Conservation (phyloP, 2,113 vertebrate genomes). For the Fulica atra region DNA sequence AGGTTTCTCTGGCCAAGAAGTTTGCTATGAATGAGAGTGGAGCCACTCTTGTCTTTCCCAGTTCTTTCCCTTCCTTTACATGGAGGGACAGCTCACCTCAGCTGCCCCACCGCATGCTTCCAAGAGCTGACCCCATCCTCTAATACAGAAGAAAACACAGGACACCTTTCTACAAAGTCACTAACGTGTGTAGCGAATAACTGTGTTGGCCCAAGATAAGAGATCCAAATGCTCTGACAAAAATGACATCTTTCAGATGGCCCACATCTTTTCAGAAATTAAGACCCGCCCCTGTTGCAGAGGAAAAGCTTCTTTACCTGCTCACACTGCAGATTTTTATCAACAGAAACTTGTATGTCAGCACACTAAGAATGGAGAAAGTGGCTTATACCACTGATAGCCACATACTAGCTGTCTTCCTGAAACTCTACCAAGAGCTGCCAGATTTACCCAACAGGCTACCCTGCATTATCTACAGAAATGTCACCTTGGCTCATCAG, state of each 20-base stretch:
- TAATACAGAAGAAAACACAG: not conserved
- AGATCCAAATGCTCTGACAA: not conserved
- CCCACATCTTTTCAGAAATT: not conserved
- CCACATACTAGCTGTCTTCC: not conserved
- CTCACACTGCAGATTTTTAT: not conserved
- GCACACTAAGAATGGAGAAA: not conserved
- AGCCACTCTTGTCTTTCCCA: not conserved
- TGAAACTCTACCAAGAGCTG: not conserved
- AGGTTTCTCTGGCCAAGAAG: not conserved
- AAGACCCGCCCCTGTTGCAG: not conserved
- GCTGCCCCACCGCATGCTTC: not conserved
- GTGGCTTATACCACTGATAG: not conserved
- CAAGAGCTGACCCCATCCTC: not conserved
- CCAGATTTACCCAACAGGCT: not conserved
- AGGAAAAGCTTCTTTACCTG: not conserved
- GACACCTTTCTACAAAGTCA: not conserved
- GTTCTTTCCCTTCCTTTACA: not conserved
- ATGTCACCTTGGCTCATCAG: not conserved
- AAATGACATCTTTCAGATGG: not conserved
- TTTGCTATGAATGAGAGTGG: not conserved
- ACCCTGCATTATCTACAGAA: not conserved
- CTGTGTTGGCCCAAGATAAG: not conserved
- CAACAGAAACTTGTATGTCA: not conserved
- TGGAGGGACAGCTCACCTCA: not conserved
- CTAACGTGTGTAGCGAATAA: fast-evolving